Evolutionary conservation across 2,888 invertebrate genomes (phyloP).

Genomic region (Eupeodes luniger): DNA sequence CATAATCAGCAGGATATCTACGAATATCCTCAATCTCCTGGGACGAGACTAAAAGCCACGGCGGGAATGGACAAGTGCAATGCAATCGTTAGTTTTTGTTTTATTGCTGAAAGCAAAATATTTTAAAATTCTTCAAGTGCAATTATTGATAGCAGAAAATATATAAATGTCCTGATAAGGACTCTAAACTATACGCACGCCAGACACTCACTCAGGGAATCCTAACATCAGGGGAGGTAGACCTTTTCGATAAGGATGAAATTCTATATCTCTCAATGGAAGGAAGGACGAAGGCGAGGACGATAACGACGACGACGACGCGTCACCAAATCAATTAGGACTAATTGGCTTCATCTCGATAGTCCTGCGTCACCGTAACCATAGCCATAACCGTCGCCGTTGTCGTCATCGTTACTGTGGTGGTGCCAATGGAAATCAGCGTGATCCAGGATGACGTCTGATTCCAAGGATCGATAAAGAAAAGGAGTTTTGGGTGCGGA

Average conservation of each 20-base stretch:
- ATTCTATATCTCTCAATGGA: constrained; percentile 29
- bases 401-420: not conserved
- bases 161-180: constrained; percentile 59
- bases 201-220: not conserved
- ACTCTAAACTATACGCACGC: constrained; percentile 47
- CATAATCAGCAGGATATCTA: constrained; percentile 51
- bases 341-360: constrained; percentile 36
- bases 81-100: constrained; percentile 34
- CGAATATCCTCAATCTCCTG: constrained; percentile 64
- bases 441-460: constrained; percentile 50
- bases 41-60: constrained; percentile 72
- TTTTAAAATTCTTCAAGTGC: constrained; percentile 55
- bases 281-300: constrained; percentile 15
- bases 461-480: constrained; percentile 56
- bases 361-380: not conserved
- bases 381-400: not conserved
- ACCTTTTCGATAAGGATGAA: constrained; percentile 36
- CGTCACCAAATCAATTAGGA: constrained; percentile 47
- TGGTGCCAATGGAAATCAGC: constrained; percentile 34
- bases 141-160: constrained; percentile 63
- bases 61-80: constrained; percentile 75
- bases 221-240: not conserved
- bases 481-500: constrained; percentile 46
- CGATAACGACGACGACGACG: constrained; percentile 14
- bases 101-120: constrained; percentile 63